These are phyloP conservation scores for Drosophila ogumai DNA, from an alignment of 1,140 invertebrate species.

Conservation along the genomic window DNA sequence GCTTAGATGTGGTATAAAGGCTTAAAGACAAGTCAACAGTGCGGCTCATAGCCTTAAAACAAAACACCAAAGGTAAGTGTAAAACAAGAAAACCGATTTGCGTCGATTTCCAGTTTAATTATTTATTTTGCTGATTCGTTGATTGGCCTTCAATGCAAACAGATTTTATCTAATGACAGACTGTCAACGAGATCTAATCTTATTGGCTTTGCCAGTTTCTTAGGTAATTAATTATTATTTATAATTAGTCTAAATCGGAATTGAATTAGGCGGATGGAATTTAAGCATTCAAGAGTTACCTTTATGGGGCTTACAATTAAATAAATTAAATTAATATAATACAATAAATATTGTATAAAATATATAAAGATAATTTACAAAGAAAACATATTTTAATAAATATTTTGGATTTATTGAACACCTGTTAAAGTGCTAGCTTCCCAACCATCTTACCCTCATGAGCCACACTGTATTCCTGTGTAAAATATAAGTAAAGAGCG, in stretches of 20 bases:
- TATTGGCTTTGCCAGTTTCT: not conserved
- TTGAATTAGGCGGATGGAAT: not conserved
- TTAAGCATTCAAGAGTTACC: not conserved
- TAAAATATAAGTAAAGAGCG: conserved; percentile 14
- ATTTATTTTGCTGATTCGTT: conserved; percentile 18
- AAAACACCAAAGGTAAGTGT: not conserved
- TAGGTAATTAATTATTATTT: conserved; percentile 20
- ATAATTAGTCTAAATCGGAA: not conserved
- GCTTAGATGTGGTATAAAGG: conserved; percentile 30
- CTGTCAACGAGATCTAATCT: conserved; percentile 14
- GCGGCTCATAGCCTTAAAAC: conserved; percentile 27
- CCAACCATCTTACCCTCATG: not conserved
- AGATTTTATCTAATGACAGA: conserved; percentile 18
- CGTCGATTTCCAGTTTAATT: not conserved
- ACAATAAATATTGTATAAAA: not conserved
- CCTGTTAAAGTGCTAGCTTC: not conserved
- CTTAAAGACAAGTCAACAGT: conserved; percentile 23
- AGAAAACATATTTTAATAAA: not conserved
- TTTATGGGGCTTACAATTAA: not conserved
- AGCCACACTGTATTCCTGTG: conserved; percentile 5
- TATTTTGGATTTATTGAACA: not conserved
- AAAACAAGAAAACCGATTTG: not conserved
- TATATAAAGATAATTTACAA: not conserved
- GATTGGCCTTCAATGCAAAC: conserved; percentile 6
- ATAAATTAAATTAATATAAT: not conserved